Evolutionary conservation across 1,140 invertebrate genomes (phyloP).

Genomic region (Drosophila arizonae): DNA sequence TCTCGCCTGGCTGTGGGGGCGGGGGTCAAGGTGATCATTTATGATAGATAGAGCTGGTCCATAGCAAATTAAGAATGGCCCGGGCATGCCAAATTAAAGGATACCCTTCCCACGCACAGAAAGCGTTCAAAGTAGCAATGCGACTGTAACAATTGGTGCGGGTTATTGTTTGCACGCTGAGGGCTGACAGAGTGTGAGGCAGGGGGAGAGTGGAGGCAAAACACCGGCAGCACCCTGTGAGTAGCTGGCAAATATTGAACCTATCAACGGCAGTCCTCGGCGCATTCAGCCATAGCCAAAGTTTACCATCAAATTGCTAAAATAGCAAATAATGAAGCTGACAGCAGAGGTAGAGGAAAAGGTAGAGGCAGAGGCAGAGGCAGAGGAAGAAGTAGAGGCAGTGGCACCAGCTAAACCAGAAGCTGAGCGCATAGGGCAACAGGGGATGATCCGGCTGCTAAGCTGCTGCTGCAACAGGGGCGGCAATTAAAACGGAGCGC

Average conservation of each 20-base stretch:
- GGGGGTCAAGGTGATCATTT: slow-evolving; percentile 61
- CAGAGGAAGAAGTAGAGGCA: background rate
- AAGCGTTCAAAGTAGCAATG: slow-evolving; percentile 34
- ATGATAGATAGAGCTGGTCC: slow-evolving; percentile 54
- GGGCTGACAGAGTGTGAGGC: background rate
- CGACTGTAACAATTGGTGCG: slow-evolving; percentile 43
- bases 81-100: slow-evolving; percentile 42
- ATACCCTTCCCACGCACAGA: slow-evolving; percentile 5
- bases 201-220: slow-evolving; percentile 12
- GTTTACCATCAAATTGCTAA: slow-evolving; percentile 80
- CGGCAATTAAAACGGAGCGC: slow-evolving; percentile 74
- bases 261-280: slow-evolving; percentile 38
- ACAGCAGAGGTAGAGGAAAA: slow-evolving; percentile 35
- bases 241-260: slow-evolving; percentile 45
- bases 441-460: slow-evolving; percentile 73
- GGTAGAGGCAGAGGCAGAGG: background rate
- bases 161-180: slow-evolving; percentile 29
- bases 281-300: slow-evolving; percentile 63
- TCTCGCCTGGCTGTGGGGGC: slow-evolving; percentile 21
- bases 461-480: slow-evolving; percentile 58
- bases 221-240: slow-evolving; percentile 27
- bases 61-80: slow-evolving; percentile 70
- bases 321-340: slow-evolving; percentile 80
- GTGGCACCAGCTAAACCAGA: background rate
- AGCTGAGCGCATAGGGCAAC: slow-evolving; percentile 6